A percentile compares a stretch with the other conserved stretches of the same genome.
These are phyloP conservation scores for Pluvialis apricaria DNA, from an alignment of 2,113 vertebrate species.

Conservation along the genomic window DNA sequence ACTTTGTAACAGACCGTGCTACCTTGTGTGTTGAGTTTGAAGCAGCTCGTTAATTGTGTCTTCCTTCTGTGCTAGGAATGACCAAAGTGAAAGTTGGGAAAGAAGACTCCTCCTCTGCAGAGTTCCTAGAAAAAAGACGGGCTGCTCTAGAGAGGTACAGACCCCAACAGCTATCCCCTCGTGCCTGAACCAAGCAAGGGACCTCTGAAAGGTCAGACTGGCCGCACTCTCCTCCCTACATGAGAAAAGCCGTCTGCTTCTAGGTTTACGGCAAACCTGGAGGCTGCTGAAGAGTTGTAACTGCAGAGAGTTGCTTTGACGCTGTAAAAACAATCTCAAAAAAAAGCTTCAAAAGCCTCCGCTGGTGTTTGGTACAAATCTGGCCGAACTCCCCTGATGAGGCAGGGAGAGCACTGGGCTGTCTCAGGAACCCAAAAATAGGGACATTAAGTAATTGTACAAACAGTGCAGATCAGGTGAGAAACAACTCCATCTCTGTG, in stretches of 20 bases:
- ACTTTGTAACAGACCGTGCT: background rate
- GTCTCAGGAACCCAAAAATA: background rate
- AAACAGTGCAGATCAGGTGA: background rate
- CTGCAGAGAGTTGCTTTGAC: background rate
- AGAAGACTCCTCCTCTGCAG: conserved; percentile 93
- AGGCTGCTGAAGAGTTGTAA: background rate
- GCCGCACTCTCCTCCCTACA: background rate
- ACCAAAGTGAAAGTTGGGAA: conserved; percentile 99
- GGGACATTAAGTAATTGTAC: background rate
- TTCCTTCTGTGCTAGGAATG: conserved; percentile 81
- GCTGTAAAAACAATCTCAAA: background rate
- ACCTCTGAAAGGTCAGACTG: background rate
- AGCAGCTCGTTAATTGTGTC: background rate
- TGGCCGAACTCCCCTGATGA: background rate
- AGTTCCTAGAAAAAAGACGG: conserved; percentile 94
- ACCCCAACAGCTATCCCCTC: background rate
- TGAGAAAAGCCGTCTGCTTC: background rate
- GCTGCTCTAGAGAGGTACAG: conserved; percentile 92
- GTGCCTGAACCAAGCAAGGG: background rate
- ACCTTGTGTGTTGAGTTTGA: background rate
- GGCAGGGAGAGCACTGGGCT: background rate
- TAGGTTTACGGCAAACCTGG: background rate
- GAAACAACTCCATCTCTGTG: background rate
- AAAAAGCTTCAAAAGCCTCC: background rate
- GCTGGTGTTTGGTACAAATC: background rate